Evolutionary conservation across 2,113 vertebrate genomes (phyloP).

Genomic region (Cichladusa arquata): DNA sequence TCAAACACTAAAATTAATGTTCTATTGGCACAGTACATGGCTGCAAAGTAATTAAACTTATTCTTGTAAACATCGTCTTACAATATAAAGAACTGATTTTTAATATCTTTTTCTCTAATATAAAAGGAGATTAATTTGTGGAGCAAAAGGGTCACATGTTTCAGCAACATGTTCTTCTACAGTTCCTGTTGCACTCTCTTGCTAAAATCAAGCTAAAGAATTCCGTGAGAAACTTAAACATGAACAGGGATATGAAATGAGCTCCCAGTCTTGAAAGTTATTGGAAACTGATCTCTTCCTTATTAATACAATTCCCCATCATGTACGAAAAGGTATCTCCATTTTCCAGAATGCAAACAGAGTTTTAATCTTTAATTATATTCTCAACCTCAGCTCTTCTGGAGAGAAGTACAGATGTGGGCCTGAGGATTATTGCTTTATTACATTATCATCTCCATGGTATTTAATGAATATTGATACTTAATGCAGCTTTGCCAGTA

Average conservation of each 20-base stretch:
- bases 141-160: slow-evolving; percentile 3
- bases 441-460: slow-evolving; percentile 78
- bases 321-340: slow-evolving; percentile 69
- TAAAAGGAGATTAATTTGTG: slow-evolving; percentile 17
- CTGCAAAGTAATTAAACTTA: not conserved
- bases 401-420: slow-evolving; percentile 55
- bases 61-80: not conserved
- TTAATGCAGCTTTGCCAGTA: slow-evolving; percentile 71
- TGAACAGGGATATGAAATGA: slow-evolving; percentile 61
- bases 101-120: not conserved
- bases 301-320: slow-evolving; percentile 78
- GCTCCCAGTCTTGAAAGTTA: slow-evolving; percentile 60
- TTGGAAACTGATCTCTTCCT: slow-evolving; percentile 82
- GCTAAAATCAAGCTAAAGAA: slow-evolving; percentile 24
- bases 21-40: accelerated
- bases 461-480: slow-evolving; percentile 83
- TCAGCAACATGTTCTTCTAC: not conserved
- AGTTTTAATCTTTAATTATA: slow-evolving; percentile 86
- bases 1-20: not conserved
- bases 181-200: slow-evolving; percentile 8
- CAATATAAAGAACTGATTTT: not conserved
- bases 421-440: slow-evolving; percentile 80
- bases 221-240: not conserved
- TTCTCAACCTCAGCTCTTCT: slow-evolving; percentile 76
- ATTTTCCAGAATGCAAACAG: slow-evolving; percentile 79